Conservation (phyloP, 35 echinoderm and acorn worm species). For the Holothuria glaberrima region DNA sequence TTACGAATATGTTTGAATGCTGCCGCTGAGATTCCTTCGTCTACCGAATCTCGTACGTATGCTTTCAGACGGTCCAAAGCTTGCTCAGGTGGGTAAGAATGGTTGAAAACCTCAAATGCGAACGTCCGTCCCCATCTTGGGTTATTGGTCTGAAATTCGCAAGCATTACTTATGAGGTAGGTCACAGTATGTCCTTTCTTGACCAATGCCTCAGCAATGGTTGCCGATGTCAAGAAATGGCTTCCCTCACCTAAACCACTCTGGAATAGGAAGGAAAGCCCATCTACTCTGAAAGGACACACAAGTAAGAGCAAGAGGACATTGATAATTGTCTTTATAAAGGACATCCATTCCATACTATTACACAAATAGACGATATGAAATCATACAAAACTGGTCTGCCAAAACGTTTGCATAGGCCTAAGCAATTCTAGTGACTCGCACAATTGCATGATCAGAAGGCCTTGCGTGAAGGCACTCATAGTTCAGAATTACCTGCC, state of each 20-base stretch:
- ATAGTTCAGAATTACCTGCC: too few species aligned
- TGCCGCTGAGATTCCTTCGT: neutral
- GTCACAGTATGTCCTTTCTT: slow-evolving; percentile 50
- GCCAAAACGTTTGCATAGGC: too few species aligned
- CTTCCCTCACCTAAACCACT: slow-evolving; percentile 65
- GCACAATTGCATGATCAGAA: too few species aligned
- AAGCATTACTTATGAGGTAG: slow-evolving; percentile 61
- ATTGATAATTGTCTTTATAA: too few species aligned
- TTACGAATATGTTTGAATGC: neutral
- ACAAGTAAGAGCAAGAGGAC: neutral
- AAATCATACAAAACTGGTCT: too few species aligned
- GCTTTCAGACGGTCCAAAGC: neutral
- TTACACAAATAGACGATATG: too few species aligned
- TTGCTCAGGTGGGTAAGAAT: slow-evolving; percentile 8
- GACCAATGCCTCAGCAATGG: slow-evolving; percentile 56
- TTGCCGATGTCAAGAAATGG: slow-evolving; percentile 55
- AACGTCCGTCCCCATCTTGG: neutral
- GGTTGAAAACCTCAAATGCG: neutral
- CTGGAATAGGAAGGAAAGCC: neutral
- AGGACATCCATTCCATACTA: too few species aligned
- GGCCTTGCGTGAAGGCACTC: too few species aligned
- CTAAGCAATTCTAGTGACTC: too few species aligned
- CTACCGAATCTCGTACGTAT: neutral
- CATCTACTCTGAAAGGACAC: neutral
- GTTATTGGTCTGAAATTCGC: neutral